Evolutionary conservation across 2,888 invertebrate species (phyloP).

Genomic region (Caenorhabditis panamensis): DNA sequence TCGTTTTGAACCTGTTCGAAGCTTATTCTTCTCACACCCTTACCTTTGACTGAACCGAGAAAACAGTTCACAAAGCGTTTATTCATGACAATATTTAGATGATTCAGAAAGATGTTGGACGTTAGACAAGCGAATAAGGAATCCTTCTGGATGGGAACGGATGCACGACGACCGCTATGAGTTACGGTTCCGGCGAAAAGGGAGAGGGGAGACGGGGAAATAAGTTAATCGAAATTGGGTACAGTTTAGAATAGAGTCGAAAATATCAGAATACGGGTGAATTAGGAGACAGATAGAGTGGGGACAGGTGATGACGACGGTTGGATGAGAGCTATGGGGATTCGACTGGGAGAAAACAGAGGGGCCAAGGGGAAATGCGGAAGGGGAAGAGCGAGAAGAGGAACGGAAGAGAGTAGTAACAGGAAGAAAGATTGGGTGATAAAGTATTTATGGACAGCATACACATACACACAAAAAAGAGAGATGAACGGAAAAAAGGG

Average conservation of each 20-base stretch:
- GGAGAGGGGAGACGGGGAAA: not conserved
- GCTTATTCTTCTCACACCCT: too few relatives aligned
- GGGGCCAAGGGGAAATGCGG: not conserved
- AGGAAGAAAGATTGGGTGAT: conserved; percentile 4
- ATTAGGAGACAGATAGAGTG: not conserved
- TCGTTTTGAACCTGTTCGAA: too few relatives aligned
- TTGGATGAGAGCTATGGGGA: not conserved
- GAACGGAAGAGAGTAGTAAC: not conserved
- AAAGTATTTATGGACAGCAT: conserved; percentile 30
- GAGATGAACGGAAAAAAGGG: not conserved
- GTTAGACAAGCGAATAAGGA: not conserved
- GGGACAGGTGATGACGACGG: not conserved
- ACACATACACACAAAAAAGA: conserved; percentile 9
- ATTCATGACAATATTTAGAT: conserved; percentile 17
- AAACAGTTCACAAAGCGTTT: conserved; percentile 20
- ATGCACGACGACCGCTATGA: not conserved
- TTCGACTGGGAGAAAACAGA: not conserved
- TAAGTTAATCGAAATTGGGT: conserved; percentile 28
- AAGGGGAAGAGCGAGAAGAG: not conserved
- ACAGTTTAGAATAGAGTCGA: not conserved
- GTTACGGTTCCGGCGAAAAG: not conserved
- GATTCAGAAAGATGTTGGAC: not conserved
- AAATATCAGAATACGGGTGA: not conserved
- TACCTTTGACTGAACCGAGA: too few relatives aligned
- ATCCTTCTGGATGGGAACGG: not conserved